These are phyloP conservation scores for Melanostoma scalare DNA, from an alignment of 2,888 invertebrate genomes.

Conservation along the genomic window DNA sequence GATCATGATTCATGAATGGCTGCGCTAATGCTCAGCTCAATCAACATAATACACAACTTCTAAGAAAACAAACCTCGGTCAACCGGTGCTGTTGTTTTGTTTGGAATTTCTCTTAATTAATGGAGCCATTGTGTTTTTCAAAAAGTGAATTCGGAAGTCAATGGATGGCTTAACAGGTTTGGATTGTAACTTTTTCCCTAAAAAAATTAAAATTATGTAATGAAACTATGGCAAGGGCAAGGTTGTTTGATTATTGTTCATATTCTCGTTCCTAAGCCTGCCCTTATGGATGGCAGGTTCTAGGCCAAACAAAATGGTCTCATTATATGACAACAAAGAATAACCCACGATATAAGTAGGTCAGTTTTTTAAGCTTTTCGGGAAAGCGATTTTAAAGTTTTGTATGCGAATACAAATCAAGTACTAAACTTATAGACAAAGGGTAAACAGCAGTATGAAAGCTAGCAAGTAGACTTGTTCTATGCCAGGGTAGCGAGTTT, in stretches of 20 bases:
- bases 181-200: constrained; percentile 1
- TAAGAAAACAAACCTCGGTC: not conserved
- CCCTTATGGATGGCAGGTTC: too few relatives aligned
- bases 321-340: too few relatives aligned
- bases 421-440: too few relatives aligned
- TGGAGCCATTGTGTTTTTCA: constrained; percentile 13
- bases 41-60: constrained; percentile 19
- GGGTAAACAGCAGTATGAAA: too few relatives aligned
- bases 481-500: too few relatives aligned
- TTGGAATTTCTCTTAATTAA: constrained; percentile 46
- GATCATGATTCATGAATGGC: not conserved
- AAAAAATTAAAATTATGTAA: not conserved
- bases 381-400: too few relatives aligned
- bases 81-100: not conserved
- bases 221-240: constrained; percentile 38
- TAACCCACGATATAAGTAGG: too few relatives aligned
- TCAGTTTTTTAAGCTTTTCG: too few relatives aligned
- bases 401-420: too few relatives aligned
- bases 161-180: constrained; percentile 1
- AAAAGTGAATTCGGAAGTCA: constrained; percentile 34
- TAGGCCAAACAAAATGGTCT: too few relatives aligned
- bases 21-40: not conserved
- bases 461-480: too few relatives aligned
- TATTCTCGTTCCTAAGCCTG: too few relatives aligned
- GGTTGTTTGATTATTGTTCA: constrained; percentile 1